These are phyloP conservation scores for Pimephales promelas DNA, from an alignment of 2,113 vertebrate genomes.

Conservation along the genomic window DNA sequence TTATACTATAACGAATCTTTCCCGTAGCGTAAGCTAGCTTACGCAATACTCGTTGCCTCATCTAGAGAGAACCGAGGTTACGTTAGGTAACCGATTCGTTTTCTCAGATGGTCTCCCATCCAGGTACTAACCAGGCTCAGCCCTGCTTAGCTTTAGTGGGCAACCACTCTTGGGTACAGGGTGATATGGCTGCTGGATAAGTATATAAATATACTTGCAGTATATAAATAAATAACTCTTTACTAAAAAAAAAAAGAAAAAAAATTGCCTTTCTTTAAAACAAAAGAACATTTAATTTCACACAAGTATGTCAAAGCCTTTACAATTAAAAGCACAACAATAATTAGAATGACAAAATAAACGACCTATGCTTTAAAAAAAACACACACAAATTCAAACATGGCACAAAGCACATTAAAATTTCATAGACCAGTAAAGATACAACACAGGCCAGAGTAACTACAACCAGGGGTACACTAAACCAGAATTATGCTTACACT, in stretches of 20 bases:
- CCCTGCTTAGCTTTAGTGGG: too few relatives aligned
- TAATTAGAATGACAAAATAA: constrained; percentile 66
- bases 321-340: constrained; percentile 61
- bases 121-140: too few relatives aligned
- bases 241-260: constrained; percentile 65
- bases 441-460: constrained; percentile 18
- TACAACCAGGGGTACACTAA: constrained; percentile 56
- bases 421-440: neutral
- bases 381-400: constrained; percentile 47
- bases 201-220: too few relatives aligned
- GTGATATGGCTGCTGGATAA: too few relatives aligned
- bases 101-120: too few relatives aligned
- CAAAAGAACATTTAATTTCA: constrained; percentile 64
- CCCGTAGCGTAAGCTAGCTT: too few relatives aligned
- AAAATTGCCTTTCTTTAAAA: constrained; percentile 69
- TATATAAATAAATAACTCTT: constrained; percentile 67
- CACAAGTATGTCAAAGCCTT: constrained; percentile 54
- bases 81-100: too few relatives aligned
- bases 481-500: neutral
- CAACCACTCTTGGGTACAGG: too few relatives aligned
- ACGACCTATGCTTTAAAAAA: constrained; percentile 58
- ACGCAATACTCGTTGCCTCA: too few relatives aligned
- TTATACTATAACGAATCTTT: too few relatives aligned
- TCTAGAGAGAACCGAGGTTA: too few relatives aligned
- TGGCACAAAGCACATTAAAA: constrained; percentile 53